Evolutionary conservation across 2,888 invertebrate species (phyloP).

Genomic region (Xestoiulus laeticollis): DNA sequence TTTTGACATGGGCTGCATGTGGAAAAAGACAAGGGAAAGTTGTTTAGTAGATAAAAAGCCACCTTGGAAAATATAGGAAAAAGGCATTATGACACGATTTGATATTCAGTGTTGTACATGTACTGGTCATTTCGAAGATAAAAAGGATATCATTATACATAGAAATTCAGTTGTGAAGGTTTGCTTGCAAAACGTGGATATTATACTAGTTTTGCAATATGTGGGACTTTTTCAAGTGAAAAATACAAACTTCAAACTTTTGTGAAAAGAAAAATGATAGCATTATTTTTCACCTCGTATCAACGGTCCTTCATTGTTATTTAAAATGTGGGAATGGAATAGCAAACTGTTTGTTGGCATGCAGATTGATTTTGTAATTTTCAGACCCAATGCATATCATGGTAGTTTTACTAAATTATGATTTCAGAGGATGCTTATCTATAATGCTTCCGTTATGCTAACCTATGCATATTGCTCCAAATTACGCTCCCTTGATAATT

Average conservation of each 20-base stretch:
- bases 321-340: not conserved
- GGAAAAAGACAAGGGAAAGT: not conserved
- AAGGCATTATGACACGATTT: not conserved
- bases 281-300: not conserved
- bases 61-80: not conserved
- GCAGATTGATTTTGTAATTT: not conserved
- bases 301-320: not conserved
- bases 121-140: not conserved
- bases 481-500: slow-evolving; percentile 26
- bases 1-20: not conserved
- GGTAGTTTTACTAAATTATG: not conserved
- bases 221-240: too few species aligned
- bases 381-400: not conserved
- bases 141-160: not conserved
- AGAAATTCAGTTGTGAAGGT: not conserved
- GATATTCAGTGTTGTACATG: not conserved
- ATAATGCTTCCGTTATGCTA: not conserved
- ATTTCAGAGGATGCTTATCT: slow-evolving; percentile 7
- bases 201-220: not conserved
- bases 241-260: too few species aligned
- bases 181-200: not conserved
- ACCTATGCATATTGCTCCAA: not conserved
- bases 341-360: not conserved
- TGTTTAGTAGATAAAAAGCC: slow-evolving; percentile 15
- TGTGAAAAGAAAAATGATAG: too few species aligned